Base-by-base conservation (phyloP, 1,140 invertebrate genomes). In the Adoxophyes honmai region DNA sequence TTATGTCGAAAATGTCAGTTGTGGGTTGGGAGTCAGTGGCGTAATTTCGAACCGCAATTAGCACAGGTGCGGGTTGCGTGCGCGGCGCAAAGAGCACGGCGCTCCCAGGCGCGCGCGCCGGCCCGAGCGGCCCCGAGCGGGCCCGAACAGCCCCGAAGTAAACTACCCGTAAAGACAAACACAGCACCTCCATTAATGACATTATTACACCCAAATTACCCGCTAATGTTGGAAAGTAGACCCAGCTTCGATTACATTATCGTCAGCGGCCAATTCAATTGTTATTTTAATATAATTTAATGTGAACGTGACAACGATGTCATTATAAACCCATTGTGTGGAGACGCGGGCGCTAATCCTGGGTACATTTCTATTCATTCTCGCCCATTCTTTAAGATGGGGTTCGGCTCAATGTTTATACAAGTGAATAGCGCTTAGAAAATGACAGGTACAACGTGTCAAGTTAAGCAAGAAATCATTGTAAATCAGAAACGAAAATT, bases 211-310 rank as follows among this genome's bases (percentile, higher is more conserved):
- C 57, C 62, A 59, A 67, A 70, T 70, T 70, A 62, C 63, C n/a
- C 21, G 42, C 28, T 21, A 48, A 21, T 48, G 42, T 38, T 52
- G 52, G 48, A 55, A 48, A 59, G 56, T 53, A 33, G 52, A 14
- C 21, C 52, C 34, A 42, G 37, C 55, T 60, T 53, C 55, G 61
- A 62, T 59, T 58, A 61, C 63, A 57, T 60, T 55, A 60, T 56
- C 39, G 57, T 66, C 52, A 60, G 60, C 59, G 66, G 59, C 58
- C 62, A 57, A 68, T 60, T 57, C 64, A 55, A 64, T 63, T 61
- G 66, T 70, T 62, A 72, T 73, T 73, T 73, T 64, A 70, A 61
- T 70, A 70, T 76, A 70, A 75, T 76, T 73, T 70, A 70, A 72
- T 64, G 68, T 64, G 62, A 66, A 64, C 58, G 66, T 59, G 66